Evolutionary conservation across 23 tunicate genomes (phyloP).

Genomic region (Halocynthia aurantium): DNA sequence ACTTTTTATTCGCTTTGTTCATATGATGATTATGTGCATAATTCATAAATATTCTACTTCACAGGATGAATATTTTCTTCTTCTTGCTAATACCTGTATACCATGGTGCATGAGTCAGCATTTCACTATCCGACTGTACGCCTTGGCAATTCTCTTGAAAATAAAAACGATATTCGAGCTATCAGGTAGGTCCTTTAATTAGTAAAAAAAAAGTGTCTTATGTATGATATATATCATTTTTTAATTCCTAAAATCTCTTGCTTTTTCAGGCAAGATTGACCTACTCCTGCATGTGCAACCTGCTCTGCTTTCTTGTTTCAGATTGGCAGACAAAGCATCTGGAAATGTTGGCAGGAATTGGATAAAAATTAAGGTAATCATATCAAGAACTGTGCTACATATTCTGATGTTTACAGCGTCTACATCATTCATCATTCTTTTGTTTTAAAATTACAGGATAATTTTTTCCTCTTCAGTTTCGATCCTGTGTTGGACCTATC

Average conservation of each 20-base stretch:
- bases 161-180: slow-evolving; percentile 15
- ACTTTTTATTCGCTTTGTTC: background rate
- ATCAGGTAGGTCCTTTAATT: slow-evolving; percentile 10
- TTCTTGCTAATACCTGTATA: slow-evolving; percentile 22
- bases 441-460: slow-evolving; percentile 20
- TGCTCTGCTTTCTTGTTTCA: slow-evolving; percentile 33
- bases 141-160: slow-evolving; percentile 48
- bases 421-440: background rate
- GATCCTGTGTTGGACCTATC: slow-evolving; percentile 59
- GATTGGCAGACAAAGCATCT: slow-evolving; percentile 52
- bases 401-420: too few relatives aligned
- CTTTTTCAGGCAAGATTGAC: slow-evolving; percentile 17
- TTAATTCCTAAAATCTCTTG: background rate
- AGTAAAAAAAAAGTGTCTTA: background rate
- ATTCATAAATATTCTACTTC: background rate
- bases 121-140: slow-evolving; percentile 64
- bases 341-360: slow-evolving; percentile 85
- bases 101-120: slow-evolving; percentile 98
- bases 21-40: background rate
- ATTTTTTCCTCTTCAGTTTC: slow-evolving; percentile 58
- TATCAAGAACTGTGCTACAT: background rate
- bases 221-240: background rate
- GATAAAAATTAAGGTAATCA: slow-evolving; percentile 34
- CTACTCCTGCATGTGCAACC: slow-evolving; percentile 11
- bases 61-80: slow-evolving; percentile 36